Conservation (phyloP, 2,888 invertebrate species). For the Zelleria hepariella region DNA sequence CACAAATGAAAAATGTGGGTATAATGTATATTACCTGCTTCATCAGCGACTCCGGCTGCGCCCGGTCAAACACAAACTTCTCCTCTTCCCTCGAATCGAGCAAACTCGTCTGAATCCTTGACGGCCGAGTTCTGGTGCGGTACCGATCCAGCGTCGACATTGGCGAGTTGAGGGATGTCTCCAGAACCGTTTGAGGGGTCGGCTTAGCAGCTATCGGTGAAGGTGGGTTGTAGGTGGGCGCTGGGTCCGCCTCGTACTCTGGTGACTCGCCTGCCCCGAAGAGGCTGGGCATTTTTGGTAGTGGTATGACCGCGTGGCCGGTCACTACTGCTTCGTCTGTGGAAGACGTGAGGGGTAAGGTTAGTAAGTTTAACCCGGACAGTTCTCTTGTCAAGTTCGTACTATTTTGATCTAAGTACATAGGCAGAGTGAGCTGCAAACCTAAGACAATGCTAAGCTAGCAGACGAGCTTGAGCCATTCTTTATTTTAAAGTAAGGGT, state of each 20-base stretch:
- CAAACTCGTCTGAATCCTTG: constrained; percentile 43
- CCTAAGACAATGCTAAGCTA: no score
- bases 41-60: constrained; percentile 69
- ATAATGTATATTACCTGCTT: constrained; percentile 43
- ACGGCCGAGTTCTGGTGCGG: constrained; percentile 51
- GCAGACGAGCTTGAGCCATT: no score
- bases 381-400: no score
- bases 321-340: constrained; percentile 75
- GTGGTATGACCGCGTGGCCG: constrained; percentile 74
- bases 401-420: no score
- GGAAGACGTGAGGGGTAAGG: constrained; percentile 1
- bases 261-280: constrained; percentile 53
- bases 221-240: constrained; percentile 43
- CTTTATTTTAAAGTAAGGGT: no score
- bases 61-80: constrained; percentile 79
- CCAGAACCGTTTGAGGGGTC: constrained; percentile 23
- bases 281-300: constrained; percentile 74
- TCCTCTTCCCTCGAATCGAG: constrained; percentile 67
- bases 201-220: constrained; percentile 45
- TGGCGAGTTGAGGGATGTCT: constrained; percentile 37
- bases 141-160: constrained; percentile 65
- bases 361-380: no score
- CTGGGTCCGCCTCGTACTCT: constrained; percentile 38
- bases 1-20: no score
- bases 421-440: no score